These are phyloP conservation scores for Amphiprion clarkii DNA, from an alignment of 2,797 vertebrate species.

Conservation along the genomic window DNA sequence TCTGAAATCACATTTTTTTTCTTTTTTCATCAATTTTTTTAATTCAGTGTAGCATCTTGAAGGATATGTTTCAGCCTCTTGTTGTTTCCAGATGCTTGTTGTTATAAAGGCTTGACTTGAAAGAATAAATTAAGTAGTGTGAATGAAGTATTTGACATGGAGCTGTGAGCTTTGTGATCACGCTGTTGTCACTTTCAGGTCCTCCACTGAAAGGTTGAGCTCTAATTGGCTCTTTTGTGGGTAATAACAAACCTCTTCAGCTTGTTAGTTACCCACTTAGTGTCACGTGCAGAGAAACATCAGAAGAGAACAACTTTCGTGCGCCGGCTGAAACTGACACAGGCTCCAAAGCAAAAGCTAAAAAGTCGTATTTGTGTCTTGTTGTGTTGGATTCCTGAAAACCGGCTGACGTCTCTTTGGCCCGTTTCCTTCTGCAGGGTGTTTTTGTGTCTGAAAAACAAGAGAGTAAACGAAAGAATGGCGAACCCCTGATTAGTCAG, in stretches of 20 bases:
- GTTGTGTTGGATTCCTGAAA: background rate
- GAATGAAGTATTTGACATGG: conserved; percentile 11
- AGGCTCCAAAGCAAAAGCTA: background rate
- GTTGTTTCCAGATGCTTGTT: background rate
- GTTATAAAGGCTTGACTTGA: background rate
- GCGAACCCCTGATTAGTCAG: conserved; percentile 50
- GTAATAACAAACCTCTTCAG: conserved; percentile 46
- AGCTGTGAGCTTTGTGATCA: conserved; percentile 38
- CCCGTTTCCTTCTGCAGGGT: conserved; percentile 2
- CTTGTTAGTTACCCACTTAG: conserved; percentile 34
- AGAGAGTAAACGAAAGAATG: conserved; percentile 30
- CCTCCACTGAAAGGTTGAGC: conserved; percentile 10
- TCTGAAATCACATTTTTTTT: background rate
- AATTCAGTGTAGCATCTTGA: background rate
- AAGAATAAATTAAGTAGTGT: conserved; percentile 4
- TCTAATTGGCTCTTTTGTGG: conserved; percentile 43
- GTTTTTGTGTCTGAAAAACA: conserved; percentile 26
- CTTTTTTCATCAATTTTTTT: background rate
- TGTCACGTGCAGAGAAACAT: conserved; percentile 19
- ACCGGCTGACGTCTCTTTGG: conserved; percentile 22
- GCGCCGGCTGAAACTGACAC: conserved; percentile 1
- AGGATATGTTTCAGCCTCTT: background rate
- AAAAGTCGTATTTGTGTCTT: background rate
- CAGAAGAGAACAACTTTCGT: conserved; percentile 23
- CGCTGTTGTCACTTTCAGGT: conserved; percentile 38